A percentile compares a stretch with the other conserved stretches of the same genome.
Evolutionary conservation across 1,140 invertebrate species (phyloP).

Genomic region (Bombus huntii): DNA sequence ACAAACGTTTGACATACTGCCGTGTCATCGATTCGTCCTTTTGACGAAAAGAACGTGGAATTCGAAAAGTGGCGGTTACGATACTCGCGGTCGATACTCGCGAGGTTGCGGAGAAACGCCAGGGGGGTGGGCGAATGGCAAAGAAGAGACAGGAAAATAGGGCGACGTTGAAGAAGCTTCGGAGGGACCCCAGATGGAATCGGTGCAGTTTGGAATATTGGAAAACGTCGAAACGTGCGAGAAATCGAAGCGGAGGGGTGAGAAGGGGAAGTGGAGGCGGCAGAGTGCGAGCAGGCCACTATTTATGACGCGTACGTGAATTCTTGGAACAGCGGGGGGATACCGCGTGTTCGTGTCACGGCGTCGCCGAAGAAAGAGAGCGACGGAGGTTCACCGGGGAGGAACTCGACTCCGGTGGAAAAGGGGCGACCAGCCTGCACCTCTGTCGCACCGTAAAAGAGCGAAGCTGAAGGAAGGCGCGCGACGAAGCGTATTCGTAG

Average conservation of each 20-base stretch:
- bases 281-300: slow-evolving; percentile 69
- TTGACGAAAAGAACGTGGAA: background rate
- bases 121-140: no score
- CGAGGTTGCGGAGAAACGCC: background rate
- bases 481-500: background rate
- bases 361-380: slow-evolving; percentile 52
- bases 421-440: no score
- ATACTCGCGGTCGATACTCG: slow-evolving; percentile 45
- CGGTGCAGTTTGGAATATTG: slow-evolving; percentile 81
- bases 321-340: slow-evolving; percentile 75
- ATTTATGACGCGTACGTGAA: slow-evolving; percentile 82
- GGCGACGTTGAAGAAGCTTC: slow-evolving; percentile 55
- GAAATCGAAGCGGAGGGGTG: slow-evolving; percentile 50
- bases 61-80: background rate
- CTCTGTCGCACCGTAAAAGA: no score
- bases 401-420: slow-evolving; percentile 1
- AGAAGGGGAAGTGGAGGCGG: slow-evolving; percentile 9
- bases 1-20: background rate
- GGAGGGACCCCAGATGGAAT: slow-evolving; percentile 77
- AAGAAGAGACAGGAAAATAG: slow-evolving; percentile 38
- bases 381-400: slow-evolving; percentile 34
- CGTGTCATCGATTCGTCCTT: background rate
- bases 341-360: slow-evolving; percentile 57
- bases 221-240: slow-evolving; percentile 75
- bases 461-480: no score